phyloP scores from a whole-genome alignment of 2,888 invertebrate genomes.

The Antheraea yamamai region DNA sequence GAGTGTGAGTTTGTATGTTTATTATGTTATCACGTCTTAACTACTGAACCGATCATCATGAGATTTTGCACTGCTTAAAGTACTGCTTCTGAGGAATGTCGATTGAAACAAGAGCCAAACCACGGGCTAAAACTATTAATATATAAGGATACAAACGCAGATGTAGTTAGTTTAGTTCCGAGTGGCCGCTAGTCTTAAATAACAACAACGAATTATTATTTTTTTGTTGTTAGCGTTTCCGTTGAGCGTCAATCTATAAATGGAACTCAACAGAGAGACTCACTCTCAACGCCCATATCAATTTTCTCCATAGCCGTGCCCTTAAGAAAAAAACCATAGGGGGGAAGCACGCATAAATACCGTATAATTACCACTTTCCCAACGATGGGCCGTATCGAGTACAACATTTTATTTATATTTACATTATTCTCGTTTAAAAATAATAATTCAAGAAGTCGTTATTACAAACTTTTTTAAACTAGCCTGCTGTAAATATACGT shows the following conservation, averaged over 20 bases:
- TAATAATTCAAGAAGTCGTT: background rate
- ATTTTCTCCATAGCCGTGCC: constrained; percentile 47
- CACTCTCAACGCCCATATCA: constrained; percentile 51
- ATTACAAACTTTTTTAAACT: background rate
- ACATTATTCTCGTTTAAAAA: background rate
- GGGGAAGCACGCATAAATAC: constrained; percentile 61
- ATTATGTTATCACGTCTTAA: too few relatives aligned
- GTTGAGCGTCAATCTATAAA: background rate
- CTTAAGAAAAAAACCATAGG: constrained; percentile 48
- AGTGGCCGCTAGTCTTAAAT: background rate
- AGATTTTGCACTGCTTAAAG: too few relatives aligned
- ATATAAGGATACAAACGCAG: too few relatives aligned
- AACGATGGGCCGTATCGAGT: constrained; percentile 42
- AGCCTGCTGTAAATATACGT: too few relatives aligned
- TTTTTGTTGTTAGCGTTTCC: background rate
- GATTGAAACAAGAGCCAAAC: too few relatives aligned
- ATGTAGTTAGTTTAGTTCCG: too few relatives aligned
- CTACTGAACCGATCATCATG: too few relatives aligned
- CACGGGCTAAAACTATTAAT: background rate
- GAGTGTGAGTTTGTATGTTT: too few relatives aligned
- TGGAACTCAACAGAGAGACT: background rate
- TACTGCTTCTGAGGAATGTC: too few relatives aligned
- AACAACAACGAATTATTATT: background rate
- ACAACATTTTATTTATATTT: too few relatives aligned
- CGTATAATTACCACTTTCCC: constrained; percentile 64